phyloP scores from a whole-genome alignment of 1,140 invertebrate genomes.

The Drosophila insularis region DNA sequence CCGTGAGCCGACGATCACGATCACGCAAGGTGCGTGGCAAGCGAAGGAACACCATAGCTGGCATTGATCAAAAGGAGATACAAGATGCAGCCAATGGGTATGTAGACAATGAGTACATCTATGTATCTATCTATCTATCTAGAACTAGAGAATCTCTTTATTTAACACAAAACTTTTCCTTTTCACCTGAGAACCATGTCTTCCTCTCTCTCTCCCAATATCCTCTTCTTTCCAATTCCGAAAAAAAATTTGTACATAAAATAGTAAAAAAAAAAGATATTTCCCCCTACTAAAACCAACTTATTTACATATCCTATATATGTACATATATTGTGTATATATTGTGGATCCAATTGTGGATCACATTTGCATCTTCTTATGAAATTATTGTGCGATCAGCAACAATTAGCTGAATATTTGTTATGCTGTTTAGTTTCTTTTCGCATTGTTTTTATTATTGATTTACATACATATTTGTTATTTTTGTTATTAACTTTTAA shows the following conservation, averaged over 20 bases:
- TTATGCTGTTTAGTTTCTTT: constrained; percentile 76
- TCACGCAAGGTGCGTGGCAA: constrained; percentile 89
- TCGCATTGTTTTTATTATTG: constrained; percentile 35
- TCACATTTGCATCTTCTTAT: constrained; percentile 58
- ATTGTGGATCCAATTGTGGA: constrained; percentile 5
- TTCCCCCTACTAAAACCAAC: constrained; percentile 39
- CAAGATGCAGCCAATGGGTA: constrained; percentile 90
- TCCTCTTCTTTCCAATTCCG: constrained; percentile 35
- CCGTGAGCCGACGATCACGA: constrained; percentile 88
- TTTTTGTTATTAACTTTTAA: constrained; percentile 38
- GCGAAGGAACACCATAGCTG: constrained; percentile 94
- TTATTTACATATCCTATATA: constrained; percentile 42
- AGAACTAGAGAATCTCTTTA: neutral
- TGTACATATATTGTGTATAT: constrained; percentile 23
- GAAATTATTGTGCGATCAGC: constrained; percentile 71
- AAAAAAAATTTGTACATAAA: constrained; percentile 58
- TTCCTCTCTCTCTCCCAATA: constrained; percentile 5
- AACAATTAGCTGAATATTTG: constrained; percentile 63
- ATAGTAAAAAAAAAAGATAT: neutral
- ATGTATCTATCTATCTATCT: constrained; percentile 21
- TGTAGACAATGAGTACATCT: constrained; percentile 82
- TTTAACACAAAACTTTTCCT: neutral
- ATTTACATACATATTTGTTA: constrained; percentile 42
- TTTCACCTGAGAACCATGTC: neutral
- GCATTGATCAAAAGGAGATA: constrained; percentile 93